These are phyloP conservation scores for Enteromius afrohamiltoni DNA, from an alignment of 2,797 vertebrate species.

Conservation along the genomic window DNA sequence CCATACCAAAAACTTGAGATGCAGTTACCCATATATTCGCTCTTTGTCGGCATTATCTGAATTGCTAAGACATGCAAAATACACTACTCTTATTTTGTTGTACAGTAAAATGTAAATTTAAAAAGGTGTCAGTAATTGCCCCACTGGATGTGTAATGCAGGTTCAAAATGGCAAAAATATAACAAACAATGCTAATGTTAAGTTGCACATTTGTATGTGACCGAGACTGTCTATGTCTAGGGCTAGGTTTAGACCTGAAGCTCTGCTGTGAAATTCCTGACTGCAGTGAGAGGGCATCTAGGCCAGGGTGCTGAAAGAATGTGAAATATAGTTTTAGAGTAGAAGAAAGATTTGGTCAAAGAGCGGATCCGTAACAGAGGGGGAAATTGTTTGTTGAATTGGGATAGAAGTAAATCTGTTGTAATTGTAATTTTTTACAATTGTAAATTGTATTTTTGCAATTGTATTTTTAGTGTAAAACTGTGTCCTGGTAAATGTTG, in stretches of 20 bases:
- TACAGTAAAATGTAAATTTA: not conserved
- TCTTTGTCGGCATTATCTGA: not conserved
- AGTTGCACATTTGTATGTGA: constrained; percentile 27
- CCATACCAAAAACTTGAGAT: not conserved
- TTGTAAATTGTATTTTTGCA: too few relatives aligned
- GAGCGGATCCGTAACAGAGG: not conserved
- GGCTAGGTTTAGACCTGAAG: constrained; percentile 43
- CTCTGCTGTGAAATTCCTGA: constrained; percentile 61
- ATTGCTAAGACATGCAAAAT: not conserved
- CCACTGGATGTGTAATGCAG: not conserved
- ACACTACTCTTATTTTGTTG: not conserved
- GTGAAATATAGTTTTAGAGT: constrained; percentile 10
- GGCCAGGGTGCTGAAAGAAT: constrained; percentile 34
- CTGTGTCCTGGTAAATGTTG: not conserved
- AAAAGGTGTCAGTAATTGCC: not conserved
- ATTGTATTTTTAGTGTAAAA: not conserved
- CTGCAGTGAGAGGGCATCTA: constrained; percentile 41
- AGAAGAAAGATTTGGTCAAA: not conserved
- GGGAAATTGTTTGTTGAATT: not conserved
- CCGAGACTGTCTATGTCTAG: not conserved
- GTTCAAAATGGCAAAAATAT: not conserved
- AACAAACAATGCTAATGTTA: not conserved
- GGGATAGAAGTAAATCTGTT: not conserved
- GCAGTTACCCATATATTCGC: not conserved
- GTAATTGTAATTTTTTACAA: too few relatives aligned